Conservation (phyloP, 2,113 vertebrate species). For the Aphyosemion australe region DNA sequence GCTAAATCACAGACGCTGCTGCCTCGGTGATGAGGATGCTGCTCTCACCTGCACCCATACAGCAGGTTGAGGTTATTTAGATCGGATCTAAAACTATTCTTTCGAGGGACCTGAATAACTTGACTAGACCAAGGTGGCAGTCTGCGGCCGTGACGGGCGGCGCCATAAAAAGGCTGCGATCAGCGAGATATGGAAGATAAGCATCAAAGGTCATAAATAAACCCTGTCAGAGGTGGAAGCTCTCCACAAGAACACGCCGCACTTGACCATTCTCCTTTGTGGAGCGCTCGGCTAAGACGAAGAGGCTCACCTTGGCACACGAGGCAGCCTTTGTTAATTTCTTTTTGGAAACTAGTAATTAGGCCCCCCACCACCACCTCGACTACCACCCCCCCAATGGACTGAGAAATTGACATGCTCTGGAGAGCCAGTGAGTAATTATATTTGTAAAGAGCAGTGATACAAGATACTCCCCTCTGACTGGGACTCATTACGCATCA, state of each 20-base stretch:
- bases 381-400: slow-evolving; percentile 50
- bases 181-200: slow-evolving; percentile 58
- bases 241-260: slow-evolving; percentile 19
- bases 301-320: slow-evolving; percentile 72
- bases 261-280: slow-evolving; percentile 51
- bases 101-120: slow-evolving; percentile 44
- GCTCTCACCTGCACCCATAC: slow-evolving; percentile 9
- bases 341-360: slow-evolving; percentile 80
- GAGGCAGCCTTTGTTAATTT: slow-evolving; percentile 77
- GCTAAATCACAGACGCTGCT: slow-evolving; percentile 16
- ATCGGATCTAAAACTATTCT: slow-evolving; percentile 61
- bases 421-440: slow-evolving; percentile 82
- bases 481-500: slow-evolving; percentile 80
- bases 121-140: slow-evolving; percentile 23
- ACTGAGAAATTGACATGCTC: slow-evolving; percentile 81
- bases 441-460: slow-evolving; percentile 85
- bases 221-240: slow-evolving; percentile 46
- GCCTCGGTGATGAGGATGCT: slow-evolving; percentile 4
- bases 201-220: slow-evolving; percentile 68
- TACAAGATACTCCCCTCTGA: slow-evolving; percentile 81
- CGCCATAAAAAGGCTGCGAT: slow-evolving; percentile 50
- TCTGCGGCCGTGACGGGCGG: slow-evolving; percentile 3
- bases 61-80: slow-evolving; percentile 54
- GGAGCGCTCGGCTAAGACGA: slow-evolving; percentile 32
- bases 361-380: slow-evolving; percentile 46